Conservation (phyloP, 2,113 vertebrate genomes). For the Turdus rufiventris region DNA sequence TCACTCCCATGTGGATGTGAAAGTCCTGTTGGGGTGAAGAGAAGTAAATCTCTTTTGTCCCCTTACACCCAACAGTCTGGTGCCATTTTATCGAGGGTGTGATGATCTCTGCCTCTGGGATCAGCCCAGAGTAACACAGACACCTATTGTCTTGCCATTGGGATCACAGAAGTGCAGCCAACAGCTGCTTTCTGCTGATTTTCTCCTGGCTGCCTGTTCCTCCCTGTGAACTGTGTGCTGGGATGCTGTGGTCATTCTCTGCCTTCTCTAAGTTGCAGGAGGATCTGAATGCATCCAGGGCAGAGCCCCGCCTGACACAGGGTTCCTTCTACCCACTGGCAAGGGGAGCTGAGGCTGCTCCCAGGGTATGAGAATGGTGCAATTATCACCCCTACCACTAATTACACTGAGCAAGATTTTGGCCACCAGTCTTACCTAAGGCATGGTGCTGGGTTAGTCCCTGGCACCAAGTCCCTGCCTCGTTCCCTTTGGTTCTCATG, state of each 20-base stretch:
- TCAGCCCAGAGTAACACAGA: not conserved
- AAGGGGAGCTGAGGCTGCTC: rapidly evolving
- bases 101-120: not conserved
- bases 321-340: not conserved
- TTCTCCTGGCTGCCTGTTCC: not conserved
- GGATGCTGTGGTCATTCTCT: not conserved
- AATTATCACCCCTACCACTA: not conserved
- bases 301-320: not conserved
- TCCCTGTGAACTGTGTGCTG: not conserved
- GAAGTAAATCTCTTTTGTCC: not conserved
- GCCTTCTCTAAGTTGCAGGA: not conserved
- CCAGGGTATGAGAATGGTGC: rapidly evolving
- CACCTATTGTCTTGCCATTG: not conserved
- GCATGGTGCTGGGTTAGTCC: not conserved
- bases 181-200: not conserved
- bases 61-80: rapidly evolving
- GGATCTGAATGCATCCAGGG: not conserved
- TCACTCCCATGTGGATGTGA: not conserved
- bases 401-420: not conserved
- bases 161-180: not conserved
- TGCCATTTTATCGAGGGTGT: not conserved
- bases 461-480: not conserved
- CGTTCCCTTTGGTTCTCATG: not conserved
- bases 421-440: not conserved
- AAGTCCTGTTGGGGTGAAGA: not conserved